A percentile compares a stretch with the other conserved stretches of the same genome.
Conservation (phyloP, 2,797 vertebrate species). For the Coranthus polyacanthus region DNA sequence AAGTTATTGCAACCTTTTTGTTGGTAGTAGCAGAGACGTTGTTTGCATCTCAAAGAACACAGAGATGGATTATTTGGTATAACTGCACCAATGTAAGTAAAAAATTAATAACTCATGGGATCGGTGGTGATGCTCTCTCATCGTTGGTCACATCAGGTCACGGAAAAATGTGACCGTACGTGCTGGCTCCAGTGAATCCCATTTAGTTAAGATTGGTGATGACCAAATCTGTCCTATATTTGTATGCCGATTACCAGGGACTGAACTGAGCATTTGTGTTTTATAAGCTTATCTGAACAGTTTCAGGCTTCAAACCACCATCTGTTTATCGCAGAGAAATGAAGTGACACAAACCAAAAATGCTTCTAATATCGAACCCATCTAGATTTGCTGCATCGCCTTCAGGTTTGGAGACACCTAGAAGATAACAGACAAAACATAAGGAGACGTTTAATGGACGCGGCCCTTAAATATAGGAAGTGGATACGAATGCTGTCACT, state of each 20-base stretch:
- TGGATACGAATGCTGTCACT: conserved; percentile 64
- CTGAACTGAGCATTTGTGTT: conserved; percentile 18
- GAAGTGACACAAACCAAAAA: conserved; percentile 20
- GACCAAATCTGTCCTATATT: no score
- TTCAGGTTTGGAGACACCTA: conserved; percentile 92
- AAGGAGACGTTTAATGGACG: neutral
- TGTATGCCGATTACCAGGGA: conserved; percentile 23
- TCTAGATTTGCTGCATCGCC: conserved; percentile 91
- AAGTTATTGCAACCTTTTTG: neutral
- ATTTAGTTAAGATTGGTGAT: no score
- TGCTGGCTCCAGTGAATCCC: no score
- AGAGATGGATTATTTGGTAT: conserved; percentile 25
- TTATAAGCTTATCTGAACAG: conserved; percentile 22
- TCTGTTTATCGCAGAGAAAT: conserved; percentile 15
- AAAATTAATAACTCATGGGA: conserved; percentile 17
- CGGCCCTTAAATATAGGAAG: conserved; percentile 6
- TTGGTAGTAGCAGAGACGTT: neutral
- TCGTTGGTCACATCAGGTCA: no score
- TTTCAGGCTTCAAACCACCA: neutral
- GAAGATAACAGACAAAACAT: conserved; percentile 51
- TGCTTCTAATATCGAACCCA: conserved; percentile 14
- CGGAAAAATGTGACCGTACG: no score
- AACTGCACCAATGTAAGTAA: conserved; percentile 19
- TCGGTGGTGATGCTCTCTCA: neutral
- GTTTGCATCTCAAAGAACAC: neutral